Evolutionary conservation across 23 tunicate species (phyloP), one percentile per base, ranked within the genome.

Genomic region (Styela clava): DNA sequence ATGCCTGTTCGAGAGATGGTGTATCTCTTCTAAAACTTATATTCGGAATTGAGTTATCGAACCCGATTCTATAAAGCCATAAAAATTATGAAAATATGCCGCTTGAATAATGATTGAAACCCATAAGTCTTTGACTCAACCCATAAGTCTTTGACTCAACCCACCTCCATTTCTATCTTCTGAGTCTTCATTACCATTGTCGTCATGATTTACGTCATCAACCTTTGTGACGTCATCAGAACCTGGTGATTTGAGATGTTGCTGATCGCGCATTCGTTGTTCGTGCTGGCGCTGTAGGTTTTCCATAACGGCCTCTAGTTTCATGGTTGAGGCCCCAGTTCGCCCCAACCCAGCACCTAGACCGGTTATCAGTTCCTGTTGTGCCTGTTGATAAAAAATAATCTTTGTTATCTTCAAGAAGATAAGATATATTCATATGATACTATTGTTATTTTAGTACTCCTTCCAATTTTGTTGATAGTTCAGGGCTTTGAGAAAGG

Each of bases 221-320:
- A 79, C 44, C 24, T 71, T 83, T 0, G 62, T 76, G 77, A 56
- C 81, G 65, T 76, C 81, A 76, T 76, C 81, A 29, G 81, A 76
- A 7, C 26, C 65, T 16, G 81, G 81, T 0, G 81, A 76, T 52
- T 36, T 83, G 26, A 73, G 72, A 34, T 82, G 83, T 30, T 87
- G 86, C 0, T 86, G 83, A 20, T 69, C 77, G 30, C 82, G 63
- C 65, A 86, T 68, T 27, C 87, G 89, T 33, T 84, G 87, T 63
- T 81, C 82, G 36, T 83, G 97, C 16, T 84, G 95, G 19, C 98
- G 82, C 62, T 94, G 98, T 52, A 94, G 70, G 37, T 85, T 86
- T 69, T 94, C 98, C 98, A 94, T 94, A 22, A 94, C 98, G 32
- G 91, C 89, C 62, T 94, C 98, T 22, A 94, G 79, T 34, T 94